phyloP scores from a whole-genome alignment of 2,888 invertebrate species.

The Noctuana brunneofusca region DNA sequence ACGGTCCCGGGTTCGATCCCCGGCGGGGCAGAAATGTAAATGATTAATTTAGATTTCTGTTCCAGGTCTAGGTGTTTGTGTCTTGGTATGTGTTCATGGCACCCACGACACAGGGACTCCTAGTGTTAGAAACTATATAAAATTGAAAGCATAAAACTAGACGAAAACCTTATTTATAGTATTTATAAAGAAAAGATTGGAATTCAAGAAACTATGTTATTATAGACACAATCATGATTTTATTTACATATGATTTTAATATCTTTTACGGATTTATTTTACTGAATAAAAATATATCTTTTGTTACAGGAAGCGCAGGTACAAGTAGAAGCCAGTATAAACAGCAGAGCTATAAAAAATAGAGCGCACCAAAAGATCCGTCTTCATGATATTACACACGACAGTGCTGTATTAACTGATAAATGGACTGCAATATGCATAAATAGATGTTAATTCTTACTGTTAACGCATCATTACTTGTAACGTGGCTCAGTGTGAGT shows the following conservation, averaged over 20 bases:
- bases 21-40: too few species aligned
- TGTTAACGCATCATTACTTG: conserved; percentile 63
- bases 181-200: too few species aligned
- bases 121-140: too few species aligned
- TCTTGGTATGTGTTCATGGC: too few species aligned
- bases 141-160: too few species aligned
- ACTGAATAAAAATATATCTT: neutral
- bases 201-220: too few species aligned
- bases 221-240: too few species aligned
- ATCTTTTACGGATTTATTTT: neutral
- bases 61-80: too few species aligned
- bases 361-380: conserved; percentile 62
- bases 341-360: conserved; percentile 66
- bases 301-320: conserved; percentile 61
- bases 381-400: conserved; percentile 52
- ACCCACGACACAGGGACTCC: too few species aligned
- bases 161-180: too few species aligned
- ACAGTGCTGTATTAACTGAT: conserved; percentile 56
- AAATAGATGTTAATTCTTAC: conserved; percentile 69
- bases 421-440: conserved; percentile 68
- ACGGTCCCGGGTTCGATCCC: too few species aligned
- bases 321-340: conserved; percentile 63
- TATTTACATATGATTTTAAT: neutral
- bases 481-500: conserved; percentile 70
- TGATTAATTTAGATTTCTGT: too few species aligned